Conservation (phyloP, 2,888 invertebrate species). For the Zhuqinia jingwanae region DNA sequence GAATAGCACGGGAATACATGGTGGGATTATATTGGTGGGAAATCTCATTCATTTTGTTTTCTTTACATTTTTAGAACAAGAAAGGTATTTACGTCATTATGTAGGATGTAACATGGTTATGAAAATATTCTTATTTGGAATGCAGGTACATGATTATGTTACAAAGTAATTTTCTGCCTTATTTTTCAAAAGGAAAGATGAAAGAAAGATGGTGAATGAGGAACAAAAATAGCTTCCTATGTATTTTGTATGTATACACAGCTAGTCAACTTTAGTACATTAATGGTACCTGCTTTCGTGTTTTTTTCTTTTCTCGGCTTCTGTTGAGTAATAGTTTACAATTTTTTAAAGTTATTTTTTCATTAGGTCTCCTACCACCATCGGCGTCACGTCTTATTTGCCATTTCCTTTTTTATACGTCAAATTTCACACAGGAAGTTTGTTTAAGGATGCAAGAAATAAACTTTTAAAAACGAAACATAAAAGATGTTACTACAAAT, state of each 20-base stretch:
- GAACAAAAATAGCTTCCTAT: too few relatives aligned
- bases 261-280: slow-evolving; percentile 31
- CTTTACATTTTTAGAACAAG: neutral
- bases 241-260: too few relatives aligned
- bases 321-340: neutral
- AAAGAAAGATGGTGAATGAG: too few relatives aligned
- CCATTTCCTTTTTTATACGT: neutral
- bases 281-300: slow-evolving; percentile 39
- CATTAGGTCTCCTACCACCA: neutral
- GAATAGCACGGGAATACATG: neutral
- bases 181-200: too few relatives aligned
- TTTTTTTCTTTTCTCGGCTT: too few relatives aligned
- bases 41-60: slow-evolving; percentile 32
- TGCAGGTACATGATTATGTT: too few relatives aligned
- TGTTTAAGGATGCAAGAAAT: slow-evolving; percentile 31
- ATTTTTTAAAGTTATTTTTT: neutral
- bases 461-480: neutral
- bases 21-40: slow-evolving; percentile 19
- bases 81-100: too few relatives aligned
- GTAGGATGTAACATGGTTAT: neutral
- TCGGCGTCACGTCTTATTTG: neutral
- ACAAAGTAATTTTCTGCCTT: too few relatives aligned
- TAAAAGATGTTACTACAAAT: neutral
- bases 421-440: slow-evolving; percentile 51
- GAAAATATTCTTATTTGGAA: neutral